A percentile compares a stretch with the other conserved stretches of the same genome.
phyloP scores from a whole-genome alignment of 1,140 invertebrate genomes.

The Cotesia vestalis region DNA sequence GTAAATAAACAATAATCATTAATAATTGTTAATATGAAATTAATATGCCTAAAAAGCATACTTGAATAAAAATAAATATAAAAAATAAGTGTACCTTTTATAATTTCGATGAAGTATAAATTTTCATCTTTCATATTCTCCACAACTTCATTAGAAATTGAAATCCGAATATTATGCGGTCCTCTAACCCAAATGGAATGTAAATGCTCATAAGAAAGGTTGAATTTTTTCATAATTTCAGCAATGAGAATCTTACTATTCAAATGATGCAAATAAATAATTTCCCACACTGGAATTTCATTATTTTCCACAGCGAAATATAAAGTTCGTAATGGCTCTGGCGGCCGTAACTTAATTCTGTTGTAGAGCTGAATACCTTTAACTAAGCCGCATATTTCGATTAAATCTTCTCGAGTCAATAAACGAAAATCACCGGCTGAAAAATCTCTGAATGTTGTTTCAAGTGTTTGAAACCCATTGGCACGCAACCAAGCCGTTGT shows the following conservation, averaged over 20 bases:
- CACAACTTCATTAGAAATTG: constrained; percentile 79
- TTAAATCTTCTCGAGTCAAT: constrained; percentile 87
- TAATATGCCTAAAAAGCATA: background rate
- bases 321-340: constrained; percentile 80
- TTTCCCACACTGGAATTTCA: constrained; percentile 73
- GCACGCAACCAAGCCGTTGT: constrained; percentile 82
- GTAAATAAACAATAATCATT: background rate
- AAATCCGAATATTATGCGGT: constrained; percentile 77
- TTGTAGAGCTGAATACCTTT: constrained; percentile 92
- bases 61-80: background rate
- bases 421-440: constrained; percentile 87
- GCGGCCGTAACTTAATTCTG: constrained; percentile 80
- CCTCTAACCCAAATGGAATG: constrained; percentile 76
- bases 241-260: constrained; percentile 73
- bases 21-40: constrained; percentile 5
- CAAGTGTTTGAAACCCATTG: constrained; percentile 80
- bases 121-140: constrained; percentile 73
- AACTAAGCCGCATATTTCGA: constrained; percentile 92
- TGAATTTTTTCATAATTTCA: constrained; percentile 73
- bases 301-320: constrained; percentile 78
- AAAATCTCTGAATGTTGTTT: constrained; percentile 83
- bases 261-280: constrained; percentile 78
- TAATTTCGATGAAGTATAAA: constrained; percentile 70
- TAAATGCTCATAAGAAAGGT: constrained; percentile 69
- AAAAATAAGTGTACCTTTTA: constrained; percentile 57